A percentile compares a stretch with the other conserved stretches of the same genome.
Conservation (phyloP, 2,888 invertebrate genomes). For the Nysson spinosus region DNA sequence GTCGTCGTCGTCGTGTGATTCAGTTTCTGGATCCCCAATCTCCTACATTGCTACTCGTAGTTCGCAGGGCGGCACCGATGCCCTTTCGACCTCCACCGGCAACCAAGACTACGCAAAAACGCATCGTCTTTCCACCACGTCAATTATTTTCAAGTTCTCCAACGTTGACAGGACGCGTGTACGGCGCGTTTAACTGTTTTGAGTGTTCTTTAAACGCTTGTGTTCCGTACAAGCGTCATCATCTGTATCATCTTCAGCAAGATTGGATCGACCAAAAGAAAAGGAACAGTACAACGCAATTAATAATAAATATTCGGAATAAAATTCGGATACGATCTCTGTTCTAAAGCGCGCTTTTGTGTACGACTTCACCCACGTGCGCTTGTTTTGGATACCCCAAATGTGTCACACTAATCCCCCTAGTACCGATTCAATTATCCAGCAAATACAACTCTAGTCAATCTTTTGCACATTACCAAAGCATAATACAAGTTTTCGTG, state of each 20-base stretch:
- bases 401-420: constrained; percentile 16
- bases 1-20: constrained; percentile 33
- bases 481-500: too few relatives aligned
- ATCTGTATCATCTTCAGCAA: too few relatives aligned
- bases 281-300: too few relatives aligned
- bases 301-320: too few relatives aligned
- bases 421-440: background rate
- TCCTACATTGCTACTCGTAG: constrained; percentile 41
- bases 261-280: too few relatives aligned
- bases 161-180: background rate
- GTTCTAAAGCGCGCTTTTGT: constrained; percentile 1
- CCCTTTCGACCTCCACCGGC: constrained; percentile 68
- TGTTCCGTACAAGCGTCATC: too few relatives aligned
- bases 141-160: constrained; percentile 37
- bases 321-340: too few relatives aligned
- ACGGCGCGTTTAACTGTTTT: too few relatives aligned
- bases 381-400: constrained; percentile 25
- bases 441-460: constrained; percentile 43
- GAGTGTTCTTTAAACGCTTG: too few relatives aligned
- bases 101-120: constrained; percentile 48
- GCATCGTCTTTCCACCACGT: constrained; percentile 41
- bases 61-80: constrained; percentile 70
- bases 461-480: constrained; percentile 32
- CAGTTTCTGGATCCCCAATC: constrained; percentile 19
- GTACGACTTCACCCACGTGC: constrained; percentile 39